Percentiles rank a stretch among this genome's conserved stretches.
These are phyloP conservation scores for Gallinago nigripennis DNA, from an alignment of 2,797 vertebrate genomes.

Conservation along the genomic window DNA sequence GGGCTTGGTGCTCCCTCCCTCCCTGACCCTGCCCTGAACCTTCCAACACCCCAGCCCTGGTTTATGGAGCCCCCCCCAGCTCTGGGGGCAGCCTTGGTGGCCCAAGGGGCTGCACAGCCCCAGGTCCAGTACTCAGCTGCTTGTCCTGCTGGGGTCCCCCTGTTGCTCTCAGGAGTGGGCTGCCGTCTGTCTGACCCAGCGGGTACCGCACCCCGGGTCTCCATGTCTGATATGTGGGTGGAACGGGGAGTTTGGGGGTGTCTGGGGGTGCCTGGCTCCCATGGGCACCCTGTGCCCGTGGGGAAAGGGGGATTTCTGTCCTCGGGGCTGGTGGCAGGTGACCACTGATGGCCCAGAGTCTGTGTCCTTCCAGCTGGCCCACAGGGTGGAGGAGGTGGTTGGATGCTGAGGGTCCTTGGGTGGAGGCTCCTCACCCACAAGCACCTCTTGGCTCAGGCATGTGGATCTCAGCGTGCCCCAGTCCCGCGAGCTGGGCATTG, in stretches of 20 bases:
- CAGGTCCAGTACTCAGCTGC: not conserved
- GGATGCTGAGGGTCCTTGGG: not conserved
- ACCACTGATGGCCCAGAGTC: fast-evolving
- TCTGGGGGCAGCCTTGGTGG: not conserved
- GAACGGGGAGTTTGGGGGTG: not conserved
- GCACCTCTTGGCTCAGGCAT: not conserved
- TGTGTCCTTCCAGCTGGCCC: fast-evolving
- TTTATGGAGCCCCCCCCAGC: fast-evolving
- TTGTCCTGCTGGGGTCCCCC: not conserved
- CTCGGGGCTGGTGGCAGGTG: not conserved
- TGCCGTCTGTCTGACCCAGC: fast-evolving
- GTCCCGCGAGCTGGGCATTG: not conserved
- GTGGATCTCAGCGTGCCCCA: not conserved
- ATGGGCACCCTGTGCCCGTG: fast-evolving
- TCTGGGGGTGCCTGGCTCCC: not conserved
- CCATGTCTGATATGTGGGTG: fast-evolving
- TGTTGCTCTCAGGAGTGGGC: not conserved
- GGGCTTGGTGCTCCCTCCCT: not conserved
- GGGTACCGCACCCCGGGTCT: fast-evolving
- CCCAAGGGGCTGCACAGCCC: not conserved
- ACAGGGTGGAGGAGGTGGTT: not conserved
- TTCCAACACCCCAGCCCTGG: too few relatives aligned
- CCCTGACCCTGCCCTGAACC: not conserved
- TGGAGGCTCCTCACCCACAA: not conserved
- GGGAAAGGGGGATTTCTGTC: not conserved